phyloP scores from a whole-genome alignment of 2,113 vertebrate species.

The Phrynosoma blainvillii region DNA sequence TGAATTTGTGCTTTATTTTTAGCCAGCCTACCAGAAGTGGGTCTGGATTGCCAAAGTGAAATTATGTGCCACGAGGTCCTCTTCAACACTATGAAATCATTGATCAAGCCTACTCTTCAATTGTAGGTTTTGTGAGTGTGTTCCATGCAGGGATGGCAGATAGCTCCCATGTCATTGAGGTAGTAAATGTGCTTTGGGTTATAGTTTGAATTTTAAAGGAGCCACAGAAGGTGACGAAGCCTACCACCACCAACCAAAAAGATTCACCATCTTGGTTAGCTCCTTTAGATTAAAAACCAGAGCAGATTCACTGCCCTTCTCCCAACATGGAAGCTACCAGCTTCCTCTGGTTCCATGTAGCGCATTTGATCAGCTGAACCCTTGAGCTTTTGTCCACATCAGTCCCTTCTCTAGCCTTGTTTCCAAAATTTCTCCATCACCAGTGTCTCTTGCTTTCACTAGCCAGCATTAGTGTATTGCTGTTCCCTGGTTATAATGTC shows the following conservation, averaged over 20 bases:
- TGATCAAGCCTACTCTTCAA: neutral
- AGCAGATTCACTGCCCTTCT: too few relatives aligned
- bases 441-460: neutral
- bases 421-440: neutral
- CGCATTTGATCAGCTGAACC: conserved; percentile 3
- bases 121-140: neutral
- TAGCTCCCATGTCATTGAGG: too few relatives aligned
- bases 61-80: too few relatives aligned
- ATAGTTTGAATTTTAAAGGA: too few relatives aligned
- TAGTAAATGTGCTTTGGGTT: too few relatives aligned
- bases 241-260: too few relatives aligned
- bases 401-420: neutral
- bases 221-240: too few relatives aligned
- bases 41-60: neutral
- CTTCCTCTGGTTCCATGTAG: too few relatives aligned
- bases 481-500: neutral
- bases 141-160: neutral
- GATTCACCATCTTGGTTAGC: too few relatives aligned
- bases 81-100: neutral
- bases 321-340: too few relatives aligned
- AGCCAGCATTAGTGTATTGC: neutral
- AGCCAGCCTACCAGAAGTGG: too few relatives aligned
- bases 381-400: neutral
- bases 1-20: neutral
- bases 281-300: too few relatives aligned